phyloP scores from a whole-genome alignment of 2,797 vertebrate species.

The Manis crassicaudata region DNA sequence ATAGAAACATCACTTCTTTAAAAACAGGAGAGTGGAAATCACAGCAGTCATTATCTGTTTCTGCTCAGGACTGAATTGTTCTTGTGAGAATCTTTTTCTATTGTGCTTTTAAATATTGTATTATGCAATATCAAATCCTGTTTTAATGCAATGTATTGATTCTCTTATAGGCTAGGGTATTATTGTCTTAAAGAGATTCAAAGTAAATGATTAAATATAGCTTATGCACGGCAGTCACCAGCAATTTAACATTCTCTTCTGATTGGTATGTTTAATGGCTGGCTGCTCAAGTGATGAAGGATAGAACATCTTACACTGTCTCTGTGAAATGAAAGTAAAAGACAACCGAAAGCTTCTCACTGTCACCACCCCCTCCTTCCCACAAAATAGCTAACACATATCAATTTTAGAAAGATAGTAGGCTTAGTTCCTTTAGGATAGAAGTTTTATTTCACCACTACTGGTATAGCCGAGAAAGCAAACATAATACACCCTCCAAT shows the following conservation, averaged over 20 bases:
- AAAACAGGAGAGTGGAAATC: constrained; percentile 27
- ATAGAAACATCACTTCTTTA: constrained; percentile 7
- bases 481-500: not conserved
- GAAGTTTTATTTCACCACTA: not conserved
- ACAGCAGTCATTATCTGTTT: constrained; percentile 24
- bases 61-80: constrained; percentile 40
- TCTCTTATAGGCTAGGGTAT: constrained; percentile 60
- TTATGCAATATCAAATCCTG: constrained; percentile 52
- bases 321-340: constrained; percentile 9
- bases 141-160: constrained; percentile 72
- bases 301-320: not conserved
- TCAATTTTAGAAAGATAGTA: not conserved
- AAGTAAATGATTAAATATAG: constrained; percentile 69
- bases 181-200: constrained; percentile 73
- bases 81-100: constrained; percentile 58
- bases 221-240: constrained; percentile 47
- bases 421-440: not conserved
- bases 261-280: constrained; percentile 44
- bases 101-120: constrained; percentile 65
- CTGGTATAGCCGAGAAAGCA: not conserved
- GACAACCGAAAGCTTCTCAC: not conserved
- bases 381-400: not conserved
- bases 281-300: constrained; percentile 35
- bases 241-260: constrained; percentile 52
- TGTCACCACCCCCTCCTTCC: not conserved